Base-by-base conservation (phyloP, 2,113 vertebrate species). In the Forbesichthys agassizii region DNA sequence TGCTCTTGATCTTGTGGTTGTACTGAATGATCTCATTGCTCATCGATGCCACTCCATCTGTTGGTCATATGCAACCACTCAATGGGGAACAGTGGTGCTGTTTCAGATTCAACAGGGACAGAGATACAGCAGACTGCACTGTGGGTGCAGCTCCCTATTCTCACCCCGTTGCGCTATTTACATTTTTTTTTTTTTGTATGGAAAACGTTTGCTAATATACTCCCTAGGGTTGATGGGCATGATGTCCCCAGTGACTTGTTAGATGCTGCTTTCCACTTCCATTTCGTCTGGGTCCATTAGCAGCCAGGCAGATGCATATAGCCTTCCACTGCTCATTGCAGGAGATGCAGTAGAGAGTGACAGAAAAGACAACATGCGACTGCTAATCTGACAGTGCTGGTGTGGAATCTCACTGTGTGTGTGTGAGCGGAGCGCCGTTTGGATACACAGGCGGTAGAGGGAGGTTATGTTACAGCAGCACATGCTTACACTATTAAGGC, bases 241-340 rank as follows among this genome's bases (percentile, higher is more conserved):
- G 4, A 53, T 56, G 66, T 86, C 90, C 82, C 86, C 69, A 69
- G 82, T 85, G 89, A 74, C 88, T 91, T 91, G 83, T 90, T 90
- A 89, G 73, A 71, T 71, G 73, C 58, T 79, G 20, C 65, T 80
- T 77, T 80, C 76, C 62, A 78, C 86, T 90, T 88, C 85, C 83
- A 80, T 69, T 84, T 87, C 46, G 56, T 84, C 63, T 78, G 57
- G 70, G 74, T 84, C 79, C 68, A 84, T 85, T 83, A 78, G 67
- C 69, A 27, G 73, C 58, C 69, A 73, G 72, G 75, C 76, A 72
- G 71, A 60, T 59, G 66, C 27, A 27, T 27, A 27, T 67, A 57
- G 55, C 55, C 20, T 12, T 56, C 33, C 48, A 12, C 64, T 64
- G 48, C 47, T 62, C 56, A 4, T 9, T 20, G 56, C 20, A 62